Evolutionary conservation across 1,140 invertebrate genomes (phyloP).

Genomic region (Octopus sinensis): DNA sequence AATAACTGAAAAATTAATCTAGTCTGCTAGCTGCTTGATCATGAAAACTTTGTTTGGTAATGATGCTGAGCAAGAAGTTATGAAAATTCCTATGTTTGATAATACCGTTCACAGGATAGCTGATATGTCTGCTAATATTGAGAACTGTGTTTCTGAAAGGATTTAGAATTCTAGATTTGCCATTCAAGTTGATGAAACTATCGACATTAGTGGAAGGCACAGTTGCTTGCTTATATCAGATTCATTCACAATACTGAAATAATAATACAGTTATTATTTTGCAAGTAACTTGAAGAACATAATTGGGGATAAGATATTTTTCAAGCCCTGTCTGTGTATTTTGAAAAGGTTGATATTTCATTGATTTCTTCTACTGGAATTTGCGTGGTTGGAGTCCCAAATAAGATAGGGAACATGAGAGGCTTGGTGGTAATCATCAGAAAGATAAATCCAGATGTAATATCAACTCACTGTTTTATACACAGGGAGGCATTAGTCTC

Average conservation of each 20-base stretch:
- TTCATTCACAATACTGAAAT: too few relatives aligned
- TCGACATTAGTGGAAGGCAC: not conserved
- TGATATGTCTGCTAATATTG: too few relatives aligned
- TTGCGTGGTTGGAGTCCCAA: not conserved
- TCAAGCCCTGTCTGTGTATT: not conserved
- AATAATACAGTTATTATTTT: slow-evolving; percentile 9
- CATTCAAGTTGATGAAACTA: not conserved
- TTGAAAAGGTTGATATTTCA: not conserved
- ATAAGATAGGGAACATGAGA: too few relatives aligned
- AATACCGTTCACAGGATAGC: too few relatives aligned
- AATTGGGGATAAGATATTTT: not conserved
- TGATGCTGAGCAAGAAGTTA: too few relatives aligned
- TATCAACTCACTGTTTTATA: too few relatives aligned
- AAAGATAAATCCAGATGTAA: not conserved
- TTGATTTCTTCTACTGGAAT: not conserved
- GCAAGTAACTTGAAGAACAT: not conserved
- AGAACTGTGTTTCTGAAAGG: too few relatives aligned
- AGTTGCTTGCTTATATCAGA: not conserved
- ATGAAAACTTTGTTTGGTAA: too few relatives aligned
- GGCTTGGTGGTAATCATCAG: not conserved
- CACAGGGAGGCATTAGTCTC: not conserved
- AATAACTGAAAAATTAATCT: too few relatives aligned
- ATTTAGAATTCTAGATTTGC: too few relatives aligned
- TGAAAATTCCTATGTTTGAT: too few relatives aligned
- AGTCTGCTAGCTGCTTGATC: too few relatives aligned